Evolutionary conservation across 2,113 vertebrate species (phyloP).

Genomic region (Coptodon rendalli): DNA sequence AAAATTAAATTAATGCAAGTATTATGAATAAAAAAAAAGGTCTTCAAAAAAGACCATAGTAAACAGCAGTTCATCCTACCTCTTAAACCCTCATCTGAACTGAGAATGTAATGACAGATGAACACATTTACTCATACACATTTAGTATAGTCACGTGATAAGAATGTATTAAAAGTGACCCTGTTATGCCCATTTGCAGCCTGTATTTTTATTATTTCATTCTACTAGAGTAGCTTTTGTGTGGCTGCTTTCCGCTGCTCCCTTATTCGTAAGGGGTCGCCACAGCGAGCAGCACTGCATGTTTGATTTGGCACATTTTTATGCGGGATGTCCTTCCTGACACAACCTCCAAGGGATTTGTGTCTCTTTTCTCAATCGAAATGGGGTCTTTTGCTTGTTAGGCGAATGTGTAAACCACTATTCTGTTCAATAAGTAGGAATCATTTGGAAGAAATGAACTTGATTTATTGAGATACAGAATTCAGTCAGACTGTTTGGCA

Average conservation of each 20-base stretch:
- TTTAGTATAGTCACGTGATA: background rate
- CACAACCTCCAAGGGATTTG: background rate
- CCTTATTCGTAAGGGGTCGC: background rate
- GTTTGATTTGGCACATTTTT: background rate
- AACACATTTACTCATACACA: background rate
- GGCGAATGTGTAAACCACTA: background rate
- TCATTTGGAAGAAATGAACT: background rate
- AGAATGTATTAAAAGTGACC: background rate
- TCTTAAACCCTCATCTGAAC: background rate
- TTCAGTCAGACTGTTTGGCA: background rate
- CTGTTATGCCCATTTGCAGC: background rate
- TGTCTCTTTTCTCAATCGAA: background rate
- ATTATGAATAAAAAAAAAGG: background rate
- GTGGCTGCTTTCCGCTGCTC: background rate
- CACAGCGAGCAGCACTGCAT: background rate
- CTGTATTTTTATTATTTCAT: background rate
- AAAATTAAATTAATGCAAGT: background rate
- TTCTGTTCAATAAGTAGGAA: background rate
- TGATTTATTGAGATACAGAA: background rate
- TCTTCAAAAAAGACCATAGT: background rate
- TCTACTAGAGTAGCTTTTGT: background rate
- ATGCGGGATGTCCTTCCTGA: background rate
- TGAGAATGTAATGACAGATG: background rate
- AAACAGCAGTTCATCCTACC: background rate
- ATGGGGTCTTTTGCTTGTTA: background rate